Evolutionary conservation across 1,140 invertebrate genomes (phyloP).

Genomic region (Amyelois transitella): DNA sequence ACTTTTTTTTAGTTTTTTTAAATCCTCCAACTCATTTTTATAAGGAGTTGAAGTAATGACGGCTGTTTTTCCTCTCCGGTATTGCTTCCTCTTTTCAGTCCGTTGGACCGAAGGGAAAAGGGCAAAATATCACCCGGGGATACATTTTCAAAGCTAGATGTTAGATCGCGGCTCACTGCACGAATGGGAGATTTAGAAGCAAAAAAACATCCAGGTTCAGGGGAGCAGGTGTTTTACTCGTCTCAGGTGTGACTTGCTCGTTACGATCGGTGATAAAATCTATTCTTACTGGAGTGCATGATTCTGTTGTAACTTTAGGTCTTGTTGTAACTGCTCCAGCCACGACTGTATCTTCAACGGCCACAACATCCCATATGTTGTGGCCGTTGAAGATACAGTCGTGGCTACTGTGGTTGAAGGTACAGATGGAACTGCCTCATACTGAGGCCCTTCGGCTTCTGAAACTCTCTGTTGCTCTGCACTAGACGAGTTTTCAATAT

Average conservation of each 20-base stretch:
- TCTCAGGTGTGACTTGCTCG: slow-evolving; percentile 2
- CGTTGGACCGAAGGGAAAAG: slow-evolving; percentile 22
- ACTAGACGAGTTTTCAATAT: slow-evolving; percentile 14
- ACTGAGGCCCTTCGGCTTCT: slow-evolving; percentile 13
- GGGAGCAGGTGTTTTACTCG: slow-evolving; percentile 8
- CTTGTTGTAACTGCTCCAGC: slow-evolving; percentile 7
- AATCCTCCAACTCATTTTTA: slow-evolving; percentile 32
- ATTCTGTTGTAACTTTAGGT: slow-evolving; percentile 8
- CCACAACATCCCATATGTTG: no score
- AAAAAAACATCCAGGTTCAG: slow-evolving; percentile 16
- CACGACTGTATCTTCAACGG: no score
- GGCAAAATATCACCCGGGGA: slow-evolving; percentile 25
- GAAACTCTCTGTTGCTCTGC: slow-evolving; percentile 14
- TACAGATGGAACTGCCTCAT: slow-evolving; percentile 11
- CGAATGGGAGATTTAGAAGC: slow-evolving; percentile 8
- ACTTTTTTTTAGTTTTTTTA: slow-evolving; percentile 19
- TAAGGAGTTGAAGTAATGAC: slow-evolving; percentile 36
- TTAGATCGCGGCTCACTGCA: slow-evolving; percentile 22
- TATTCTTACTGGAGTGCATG: slow-evolving; percentile 6
- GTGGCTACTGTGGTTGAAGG: slow-evolving; percentile 6
- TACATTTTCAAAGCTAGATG: slow-evolving; percentile 24
- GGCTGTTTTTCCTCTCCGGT: slow-evolving; percentile 36
- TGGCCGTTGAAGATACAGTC: slow-evolving; percentile 14
- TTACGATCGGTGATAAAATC: slow-evolving; percentile 8
- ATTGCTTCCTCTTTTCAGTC: slow-evolving; percentile 26